Percentiles rank a stretch among this genome's conserved stretches.
These are phyloP conservation scores for Atlantisia rogersi DNA, from an alignment of 2,113 vertebrate species.

Conservation along the genomic window DNA sequence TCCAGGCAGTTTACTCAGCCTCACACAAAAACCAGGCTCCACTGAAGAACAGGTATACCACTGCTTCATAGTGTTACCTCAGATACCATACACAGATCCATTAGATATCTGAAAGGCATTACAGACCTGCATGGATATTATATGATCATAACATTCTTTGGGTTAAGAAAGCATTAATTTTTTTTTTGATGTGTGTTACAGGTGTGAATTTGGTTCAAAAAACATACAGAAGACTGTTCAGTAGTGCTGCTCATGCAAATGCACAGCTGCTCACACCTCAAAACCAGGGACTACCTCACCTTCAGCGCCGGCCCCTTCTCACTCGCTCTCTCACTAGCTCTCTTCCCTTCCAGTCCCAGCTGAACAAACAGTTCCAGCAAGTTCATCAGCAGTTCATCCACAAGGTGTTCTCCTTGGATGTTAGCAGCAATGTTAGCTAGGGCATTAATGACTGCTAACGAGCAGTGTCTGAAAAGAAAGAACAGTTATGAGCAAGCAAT, in stretches of 20 bases:
- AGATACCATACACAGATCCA: neutral
- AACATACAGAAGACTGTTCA: neutral
- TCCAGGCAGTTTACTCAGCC: neutral
- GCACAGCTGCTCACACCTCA: neutral
- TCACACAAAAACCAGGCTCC: neutral
- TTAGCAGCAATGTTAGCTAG: conserved; percentile 96
- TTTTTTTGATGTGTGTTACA: neutral
- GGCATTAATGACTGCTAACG: conserved; percentile 95
- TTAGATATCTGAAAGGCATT: neutral
- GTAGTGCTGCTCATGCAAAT: neutral
- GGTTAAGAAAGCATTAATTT: rapidly evolving
- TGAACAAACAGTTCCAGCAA: conserved; percentile 96
- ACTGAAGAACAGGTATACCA: neutral
- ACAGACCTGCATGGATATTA: neutral
- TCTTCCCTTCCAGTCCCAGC: conserved; percentile 94
- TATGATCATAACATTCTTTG: neutral
- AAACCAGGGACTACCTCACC: conserved; percentile 65
- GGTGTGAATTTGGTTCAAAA: neutral
- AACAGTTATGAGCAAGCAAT: neutral
- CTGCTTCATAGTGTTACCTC: neutral
- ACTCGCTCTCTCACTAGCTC: conserved; percentile 93
- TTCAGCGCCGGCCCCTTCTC: conserved; percentile 94
- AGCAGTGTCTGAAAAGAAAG: conserved; percentile 86
- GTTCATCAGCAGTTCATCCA: conserved; percentile 95
- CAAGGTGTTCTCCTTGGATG: conserved; percentile 91